These are phyloP conservation scores for Eristalinus aeneus DNA, from an alignment of 2,888 invertebrate genomes.

Conservation along the genomic window DNA sequence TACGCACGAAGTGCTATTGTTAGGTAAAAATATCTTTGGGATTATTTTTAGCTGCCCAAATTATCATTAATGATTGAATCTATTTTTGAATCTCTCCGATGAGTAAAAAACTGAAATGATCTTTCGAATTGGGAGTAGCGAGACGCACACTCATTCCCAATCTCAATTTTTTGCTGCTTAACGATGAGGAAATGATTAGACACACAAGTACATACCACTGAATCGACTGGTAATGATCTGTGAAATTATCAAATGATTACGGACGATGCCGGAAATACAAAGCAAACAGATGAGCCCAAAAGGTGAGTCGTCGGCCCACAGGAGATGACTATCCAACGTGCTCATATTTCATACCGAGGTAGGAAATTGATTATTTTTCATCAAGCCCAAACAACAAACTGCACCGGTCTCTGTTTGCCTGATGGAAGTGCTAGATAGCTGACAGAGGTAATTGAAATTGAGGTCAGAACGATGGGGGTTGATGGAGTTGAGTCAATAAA, in stretches of 20 bases:
- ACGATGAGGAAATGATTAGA: slow-evolving; percentile 6
- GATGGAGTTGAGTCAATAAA: background rate
- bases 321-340: background rate
- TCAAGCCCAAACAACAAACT: slow-evolving; percentile 20
- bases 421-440: background rate
- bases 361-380: slow-evolving; percentile 38
- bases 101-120: background rate
- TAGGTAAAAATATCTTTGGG: slow-evolving; percentile 1
- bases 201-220: background rate
- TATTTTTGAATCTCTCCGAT: background rate
- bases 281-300: background rate
- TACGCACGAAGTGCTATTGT: background rate
- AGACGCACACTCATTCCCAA: background rate
- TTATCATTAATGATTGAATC: slow-evolving; percentile 13
- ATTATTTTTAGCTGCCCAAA: slow-evolving; percentile 2
- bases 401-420: background rate
- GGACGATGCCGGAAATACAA: background rate
- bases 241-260: slow-evolving; percentile 40
- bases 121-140: background rate
- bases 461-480: background rate
- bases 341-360: background rate
- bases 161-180: background rate
- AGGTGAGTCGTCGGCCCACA: background rate
- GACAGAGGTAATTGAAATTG: background rate
- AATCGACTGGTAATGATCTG: slow-evolving; percentile 44